Evolutionary conservation across 2,113 vertebrate species (phyloP), one percentile per base, ranked within the genome.

Genomic region (Apistogramma diplotaenia): DNA sequence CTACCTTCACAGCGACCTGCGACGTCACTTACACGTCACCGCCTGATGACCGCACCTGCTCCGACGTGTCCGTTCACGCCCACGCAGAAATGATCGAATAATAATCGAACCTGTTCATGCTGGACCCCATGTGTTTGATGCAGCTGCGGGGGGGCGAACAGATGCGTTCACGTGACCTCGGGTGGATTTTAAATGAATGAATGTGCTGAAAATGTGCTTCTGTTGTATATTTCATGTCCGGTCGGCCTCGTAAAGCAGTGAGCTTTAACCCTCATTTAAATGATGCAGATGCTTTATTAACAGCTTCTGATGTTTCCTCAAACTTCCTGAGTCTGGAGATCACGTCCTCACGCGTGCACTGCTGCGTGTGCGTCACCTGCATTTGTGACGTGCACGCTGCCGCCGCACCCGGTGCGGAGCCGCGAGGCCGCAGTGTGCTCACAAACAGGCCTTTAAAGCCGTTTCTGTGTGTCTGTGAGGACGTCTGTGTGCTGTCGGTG

Each of bases 201-300:
- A 61, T 59, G 59, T 73, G 59, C 60, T 55, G 40, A 40, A 76
- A 80, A 84, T 74, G 21, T 72, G 84, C 78, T 23, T 27, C 86
- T 91, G 74, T 80, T 91, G 81, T 88, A 89, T 92, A 86, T 92
- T 91, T 89, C 86, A 91, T 91, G 91, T 76, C 33, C 74, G 82
- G 65, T 81, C 76, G 85, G 80, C 85, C 82, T 79, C 70, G 78
- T 57, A 54, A 85, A 82, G 81, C 89, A 91, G 78, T 78, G 85
- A 92, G 85, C 89, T 89, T 93, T 91, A 90, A 93, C 87, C 86
- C 89, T 92, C 84, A 90, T 93, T 93, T 92, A 86, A 88, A 93
- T 86, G 83, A 76, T 80, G 81, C 57, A 46, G 16, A 82, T 93
- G 73, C 59, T 93, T 93, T 91, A 94, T 94, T 93, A 70, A 94